A percentile compares a stretch with the other conserved stretches of the same genome.
Evolutionary conservation across 2,113 vertebrate species (phyloP).

Genomic region (Sylvia atricapilla): DNA sequence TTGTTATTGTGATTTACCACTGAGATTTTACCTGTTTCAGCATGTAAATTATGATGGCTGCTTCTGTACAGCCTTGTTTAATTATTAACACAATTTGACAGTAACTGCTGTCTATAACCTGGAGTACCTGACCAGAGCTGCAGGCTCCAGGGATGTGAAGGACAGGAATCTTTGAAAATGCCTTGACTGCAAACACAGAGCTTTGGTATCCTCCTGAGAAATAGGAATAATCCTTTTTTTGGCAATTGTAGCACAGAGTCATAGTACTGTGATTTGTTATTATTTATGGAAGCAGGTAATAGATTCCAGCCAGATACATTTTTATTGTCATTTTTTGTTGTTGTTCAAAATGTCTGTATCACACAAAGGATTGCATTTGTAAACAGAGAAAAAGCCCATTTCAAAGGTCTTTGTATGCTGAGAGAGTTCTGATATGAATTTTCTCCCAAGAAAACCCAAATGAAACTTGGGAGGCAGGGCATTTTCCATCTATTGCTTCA

Average conservation of each 20-base stretch:
- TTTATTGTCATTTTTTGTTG: neutral
- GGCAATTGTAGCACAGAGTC: neutral
- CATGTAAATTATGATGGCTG: neutral
- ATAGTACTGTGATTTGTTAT: neutral
- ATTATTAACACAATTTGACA: neutral
- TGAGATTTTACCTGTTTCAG: neutral
- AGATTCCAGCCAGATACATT: neutral
- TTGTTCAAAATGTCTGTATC: neutral
- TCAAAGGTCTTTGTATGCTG: neutral
- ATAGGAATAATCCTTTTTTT: neutral
- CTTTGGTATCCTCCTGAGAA: neutral
- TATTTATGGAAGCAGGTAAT: neutral
- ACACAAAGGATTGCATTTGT: neutral
- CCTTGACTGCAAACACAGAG: neutral
- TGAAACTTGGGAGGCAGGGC: neutral
- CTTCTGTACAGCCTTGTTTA: neutral
- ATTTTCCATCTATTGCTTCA: neutral
- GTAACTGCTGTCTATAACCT: neutral
- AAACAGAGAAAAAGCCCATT: neutral
- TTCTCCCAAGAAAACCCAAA: neutral
- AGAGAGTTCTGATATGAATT: neutral
- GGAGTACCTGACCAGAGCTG: neutral
- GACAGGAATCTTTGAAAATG: neutral
- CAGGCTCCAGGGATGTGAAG: neutral
- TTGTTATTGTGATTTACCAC: constrained; percentile 36